Base-by-base conservation (phyloP, 2,888 invertebrate genomes). In the Quadroppia sp. region DNA sequence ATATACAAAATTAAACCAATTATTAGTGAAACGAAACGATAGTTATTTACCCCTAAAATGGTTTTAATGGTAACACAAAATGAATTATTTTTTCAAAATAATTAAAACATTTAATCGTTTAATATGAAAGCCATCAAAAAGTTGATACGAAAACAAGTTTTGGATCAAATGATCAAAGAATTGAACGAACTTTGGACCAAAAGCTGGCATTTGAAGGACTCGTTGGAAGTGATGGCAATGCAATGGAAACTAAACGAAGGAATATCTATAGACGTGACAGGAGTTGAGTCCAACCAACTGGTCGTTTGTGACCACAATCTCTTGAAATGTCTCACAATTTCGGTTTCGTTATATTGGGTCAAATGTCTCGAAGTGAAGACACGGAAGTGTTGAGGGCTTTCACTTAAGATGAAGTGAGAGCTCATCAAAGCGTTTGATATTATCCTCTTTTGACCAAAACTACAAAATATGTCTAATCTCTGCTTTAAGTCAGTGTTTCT, bases 161-260 rank as follows among this genome's bases (percentile, higher is more conserved):
- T 9, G 20, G n/a, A n/a, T n/a, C n/a, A 56, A 56, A 6, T 48
- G 48, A 48, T 48, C 25, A 56, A 23, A 25, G 6, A 56, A n/a
- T 23, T 11, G 11, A 17, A 76, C 79, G 76, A 73, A 81, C 82
- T 77, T 77, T 80, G 80, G 23, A 80, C 76, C 30, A 77, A 75
- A 40, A 81, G 78, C 9, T 76, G 72, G 23, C 81, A 78, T 6
- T 59, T 76, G 77, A 80, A 82, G 0, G 53, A 64, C n/a, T 78
- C 75, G n/a, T 32, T n/a, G 9, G 75, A 45, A 32, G 69, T 23
- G 53, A 76, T 74, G 9, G 74, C 76, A 48, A 76, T 61, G 71
- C 76, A 76, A 20, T 75, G 71, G 30, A 59, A 50, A 30, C 72
- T 70, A 72, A 76, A 76, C 32, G 75, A 73, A 23, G 76, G 76